Evolutionary conservation across 2,113 vertebrate species (phyloP), one percentile per base, ranked within the genome.

Genomic region (Lamprotornis superbus): DNA sequence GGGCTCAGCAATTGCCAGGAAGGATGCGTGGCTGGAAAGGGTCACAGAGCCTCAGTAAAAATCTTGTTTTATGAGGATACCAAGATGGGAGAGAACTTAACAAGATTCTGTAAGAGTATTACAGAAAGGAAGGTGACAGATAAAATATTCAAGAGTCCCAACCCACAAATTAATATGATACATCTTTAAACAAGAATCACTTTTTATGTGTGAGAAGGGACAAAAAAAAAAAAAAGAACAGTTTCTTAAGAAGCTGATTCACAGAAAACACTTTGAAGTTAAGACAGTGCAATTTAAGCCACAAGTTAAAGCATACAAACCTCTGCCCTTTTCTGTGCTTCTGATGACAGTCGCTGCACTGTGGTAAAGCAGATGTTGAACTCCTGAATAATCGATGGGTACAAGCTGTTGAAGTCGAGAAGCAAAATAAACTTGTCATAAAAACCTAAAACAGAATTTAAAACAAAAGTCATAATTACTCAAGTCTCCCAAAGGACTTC

Each of bases 331-430:
- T 95, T 97, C 67, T 96, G 94, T 19, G 95, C 47, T 89, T 97
- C 97, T 46, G 98, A 91, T 39, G 98, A 98, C 73, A 98, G 95
- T 71, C 99, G 97, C 68, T 99, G 98, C 42, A 99, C 99, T 6
- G 99, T 99, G 90, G 99, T 99, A 97, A 99, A 99, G 97, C 99
- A 99, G 97, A 99, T 99, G 97, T 99, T 99, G 97, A 99, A 99
- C 98, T 99, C 99, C 86, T 99, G 99, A 95, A 99, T 99, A 98
- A 99, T 99, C 3, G 99, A 99, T 70, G 99, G 99, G 96, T 99
- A 99, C 97, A 99, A 98, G 95, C 99, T 99, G 97, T 99, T 99
- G 98, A 99, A 99, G 98, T 99, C 99, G 89, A 99, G 98, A 97
- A 99, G 98, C 97, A 99, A 98, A 97, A 99, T 98, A 97, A 99